Evolutionary conservation across 2,113 vertebrate species (phyloP).

Genomic region (Hippoglossus stenolepis): DNA sequence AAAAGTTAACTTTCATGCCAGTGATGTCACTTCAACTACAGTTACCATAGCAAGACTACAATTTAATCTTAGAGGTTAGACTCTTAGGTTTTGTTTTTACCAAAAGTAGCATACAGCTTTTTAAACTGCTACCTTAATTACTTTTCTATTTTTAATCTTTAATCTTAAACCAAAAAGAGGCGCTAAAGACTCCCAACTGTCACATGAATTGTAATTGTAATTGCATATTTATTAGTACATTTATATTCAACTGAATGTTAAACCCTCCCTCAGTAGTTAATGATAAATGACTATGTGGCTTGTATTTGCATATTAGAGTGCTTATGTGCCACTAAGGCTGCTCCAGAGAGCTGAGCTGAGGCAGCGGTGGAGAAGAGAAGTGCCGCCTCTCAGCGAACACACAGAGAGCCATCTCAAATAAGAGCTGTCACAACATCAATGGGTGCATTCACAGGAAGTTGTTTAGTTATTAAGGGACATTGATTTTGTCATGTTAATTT

Average conservation of each 20-base stretch:
- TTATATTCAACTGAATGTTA: slow-evolving; percentile 14
- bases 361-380: slow-evolving; percentile 5
- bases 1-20: background rate
- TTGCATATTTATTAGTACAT: slow-evolving; percentile 1
- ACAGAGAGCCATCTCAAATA: slow-evolving; percentile 36
- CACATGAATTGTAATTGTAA: background rate
- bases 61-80: background rate
- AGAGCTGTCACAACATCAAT: slow-evolving; percentile 63
- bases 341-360: background rate
- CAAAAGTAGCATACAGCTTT: background rate
- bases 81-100: background rate
- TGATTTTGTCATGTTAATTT: slow-evolving; percentile 60
- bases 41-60: background rate
- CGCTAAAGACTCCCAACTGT: background rate
- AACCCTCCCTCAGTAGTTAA: slow-evolving; percentile 6
- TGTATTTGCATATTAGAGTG: slow-evolving; percentile 11
- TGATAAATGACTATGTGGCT: slow-evolving; percentile 6
- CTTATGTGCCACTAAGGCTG: background rate
- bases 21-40: background rate
- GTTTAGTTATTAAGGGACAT: slow-evolving; percentile 67
- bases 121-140: background rate
- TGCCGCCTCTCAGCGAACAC: background rate
- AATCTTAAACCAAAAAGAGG: background rate
- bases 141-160: background rate
- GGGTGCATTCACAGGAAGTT: slow-evolving; percentile 61